These are phyloP conservation scores for Drosophila micromelanica DNA, from an alignment of 1,140 invertebrate genomes.

Conservation along the genomic window DNA sequence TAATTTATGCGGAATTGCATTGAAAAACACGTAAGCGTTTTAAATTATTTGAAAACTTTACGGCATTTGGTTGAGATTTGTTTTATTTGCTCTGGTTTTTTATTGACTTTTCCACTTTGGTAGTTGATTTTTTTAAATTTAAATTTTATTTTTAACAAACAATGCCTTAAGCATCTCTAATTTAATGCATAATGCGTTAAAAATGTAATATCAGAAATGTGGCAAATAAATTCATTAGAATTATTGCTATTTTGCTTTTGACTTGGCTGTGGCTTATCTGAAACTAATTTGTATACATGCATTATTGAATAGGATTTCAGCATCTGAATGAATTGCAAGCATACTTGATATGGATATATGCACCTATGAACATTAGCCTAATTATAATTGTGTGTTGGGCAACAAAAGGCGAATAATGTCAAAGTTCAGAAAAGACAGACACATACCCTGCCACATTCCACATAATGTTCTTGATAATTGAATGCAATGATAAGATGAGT, in stretches of 20 bases:
- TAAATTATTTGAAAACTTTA: slow-evolving; percentile 39
- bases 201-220: neutral
- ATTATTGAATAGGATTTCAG: slow-evolving; percentile 31
- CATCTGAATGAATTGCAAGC: slow-evolving; percentile 44
- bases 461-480: slow-evolving; percentile 5
- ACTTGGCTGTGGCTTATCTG: slow-evolving; percentile 2
- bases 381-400: slow-evolving; percentile 36
- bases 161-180: too few species aligned
- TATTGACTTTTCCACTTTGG: slow-evolving; percentile 47
- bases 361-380: slow-evolving; percentile 32
- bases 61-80: slow-evolving; percentile 26
- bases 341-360: slow-evolving; percentile 1
- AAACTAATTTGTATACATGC: slow-evolving; percentile 7
- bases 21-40: slow-evolving; percentile 15
- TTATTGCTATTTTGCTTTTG: neutral
- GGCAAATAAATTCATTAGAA: slow-evolving; percentile 12
- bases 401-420: slow-evolving; percentile 15
- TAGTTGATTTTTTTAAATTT: too few species aligned
- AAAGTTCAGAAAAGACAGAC: neutral
- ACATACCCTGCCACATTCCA: neutral
- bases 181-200: too few species aligned
- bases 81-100: slow-evolving; percentile 5
- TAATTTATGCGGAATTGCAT: neutral
- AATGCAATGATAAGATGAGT: neutral
- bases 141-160: neutral